Conservation (phyloP, 1,140 invertebrate genomes). For the Drosophila fuyamai region DNA sequence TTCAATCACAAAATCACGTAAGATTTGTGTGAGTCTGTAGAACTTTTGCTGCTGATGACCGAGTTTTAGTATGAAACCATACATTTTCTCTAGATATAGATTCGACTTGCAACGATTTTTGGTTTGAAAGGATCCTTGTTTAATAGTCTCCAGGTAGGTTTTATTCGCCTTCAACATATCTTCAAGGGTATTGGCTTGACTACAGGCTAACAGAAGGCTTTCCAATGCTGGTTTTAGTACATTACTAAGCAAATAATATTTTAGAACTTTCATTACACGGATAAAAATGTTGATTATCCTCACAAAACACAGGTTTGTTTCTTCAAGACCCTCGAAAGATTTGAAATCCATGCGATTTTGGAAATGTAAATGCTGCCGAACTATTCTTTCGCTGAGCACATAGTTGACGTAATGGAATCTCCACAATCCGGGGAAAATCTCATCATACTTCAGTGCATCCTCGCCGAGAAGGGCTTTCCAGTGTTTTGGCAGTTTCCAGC, state of each 20-base stretch:
- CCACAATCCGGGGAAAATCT: slow-evolving; percentile 36
- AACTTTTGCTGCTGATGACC: slow-evolving; percentile 40
- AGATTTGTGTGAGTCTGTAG: neutral
- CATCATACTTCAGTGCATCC: slow-evolving; percentile 17
- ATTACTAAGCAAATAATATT: slow-evolving; percentile 14
- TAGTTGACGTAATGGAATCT: slow-evolving; percentile 50
- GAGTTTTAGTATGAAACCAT: slow-evolving; percentile 20
- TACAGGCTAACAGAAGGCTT: neutral
- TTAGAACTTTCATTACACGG: slow-evolving; percentile 20
- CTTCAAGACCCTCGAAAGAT: neutral
- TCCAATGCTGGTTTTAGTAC: slow-evolving; percentile 23
- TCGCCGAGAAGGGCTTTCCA: slow-evolving; percentile 35
- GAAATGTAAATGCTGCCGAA: slow-evolving; percentile 12
- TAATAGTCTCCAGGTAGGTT: slow-evolving; percentile 35
- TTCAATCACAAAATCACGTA: slow-evolving; percentile 4
- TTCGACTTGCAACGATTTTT: neutral
- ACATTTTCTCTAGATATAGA: slow-evolving; percentile 18
- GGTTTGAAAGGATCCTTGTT: slow-evolving; percentile 9
- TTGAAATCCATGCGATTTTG: neutral
- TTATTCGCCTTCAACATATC: slow-evolving; percentile 34
- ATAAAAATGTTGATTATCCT: slow-evolving; percentile 13
- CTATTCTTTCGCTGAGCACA: slow-evolving; percentile 41
- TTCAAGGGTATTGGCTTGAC: slow-evolving; percentile 19
- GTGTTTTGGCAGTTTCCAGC: slow-evolving; percentile 11
- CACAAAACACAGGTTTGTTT: slow-evolving; percentile 9